A percentile compares a stretch with the other conserved stretches of the same genome.
phyloP scores from a whole-genome alignment of 1,140 invertebrate species.

The Adelges cooleyi region DNA sequence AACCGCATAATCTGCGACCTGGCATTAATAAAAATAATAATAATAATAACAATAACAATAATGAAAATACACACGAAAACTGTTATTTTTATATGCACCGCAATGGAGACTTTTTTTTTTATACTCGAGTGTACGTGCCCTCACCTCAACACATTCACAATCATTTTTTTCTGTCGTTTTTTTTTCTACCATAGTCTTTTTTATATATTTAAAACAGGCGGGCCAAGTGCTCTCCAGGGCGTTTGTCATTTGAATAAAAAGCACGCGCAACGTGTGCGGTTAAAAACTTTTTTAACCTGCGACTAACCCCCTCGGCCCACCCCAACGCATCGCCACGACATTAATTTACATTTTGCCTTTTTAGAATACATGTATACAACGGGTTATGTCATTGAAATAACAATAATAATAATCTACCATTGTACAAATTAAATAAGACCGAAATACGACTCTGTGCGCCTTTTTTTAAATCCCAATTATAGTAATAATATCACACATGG shows the following conservation, averaged over 20 bases:
- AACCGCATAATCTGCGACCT: constrained; percentile 28
- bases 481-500: too few species aligned
- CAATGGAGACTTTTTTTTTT: constrained; percentile 3
- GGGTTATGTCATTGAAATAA: constrained; percentile 23
- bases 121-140: constrained; percentile 11
- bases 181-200: constrained; percentile 19
- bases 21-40: constrained; percentile 26
- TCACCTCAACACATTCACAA: constrained; percentile 27
- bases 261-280: constrained; percentile 15
- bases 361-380: constrained; percentile 2
- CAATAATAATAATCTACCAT: not conserved
- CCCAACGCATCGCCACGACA: not conserved
- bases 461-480: too few species aligned
- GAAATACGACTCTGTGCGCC: too few species aligned
- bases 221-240: constrained; percentile 27
- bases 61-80: constrained; percentile 20
- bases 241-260: constrained; percentile 28
- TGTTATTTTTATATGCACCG: not conserved
- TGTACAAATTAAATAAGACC: constrained; percentile 16
- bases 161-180: constrained; percentile 17
- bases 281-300: constrained; percentile 28
- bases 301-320: too few species aligned
- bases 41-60: not conserved
- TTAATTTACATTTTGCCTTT: constrained; percentile 25
- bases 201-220: constrained; percentile 21